Base-by-base conservation (phyloP, 1,140 invertebrate genomes). In the Achatina immaculata region DNA sequence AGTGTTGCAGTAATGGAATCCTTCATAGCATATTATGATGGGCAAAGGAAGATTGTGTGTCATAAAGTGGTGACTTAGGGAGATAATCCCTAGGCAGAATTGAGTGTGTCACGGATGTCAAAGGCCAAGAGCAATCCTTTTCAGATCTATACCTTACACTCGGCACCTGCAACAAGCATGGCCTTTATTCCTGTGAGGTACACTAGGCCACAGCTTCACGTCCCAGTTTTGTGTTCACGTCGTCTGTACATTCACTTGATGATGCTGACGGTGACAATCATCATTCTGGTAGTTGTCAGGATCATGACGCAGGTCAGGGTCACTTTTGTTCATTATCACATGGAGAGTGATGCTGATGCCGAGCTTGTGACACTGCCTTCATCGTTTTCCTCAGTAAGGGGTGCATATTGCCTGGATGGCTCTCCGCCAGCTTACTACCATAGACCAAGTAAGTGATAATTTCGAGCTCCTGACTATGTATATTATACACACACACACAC, bases 361-460 rank as follows among this genome's bases (percentile, higher is more conserved):
- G 87, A 88, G 48, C 79, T 87, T 16, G 86, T 88, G 3, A 83
- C 86, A n/a, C 51, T 88, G 38, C 87, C 87, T 0, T 58, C 79
- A 48, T 66, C 83, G 14, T 86, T 86, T 80, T 82, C 84, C 11
- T 14, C 73, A 14, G 16, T 74, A 21, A 76, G 81, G 38, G 81
- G 82, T 36, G 87, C 87, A 0, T 78, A 68, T 42, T 88, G 87
- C 71, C 66, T 88, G n/a, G 87, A 88, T 83, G 87, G 87, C 1
- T 85, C 87, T 16, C 81, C 86, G n/a, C 86, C 87, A 34, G 87
- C 83, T 7, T 88, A 85, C 81, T 87, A 87, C 42, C 84, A 86
- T 28, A 82, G 86, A 81, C 78, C 83, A 36, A 84, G 87, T 88
- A 83, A 83, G 82, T 62, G 42, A 66, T 40, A 14, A 21, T n/a